These are phyloP conservation scores for Mnemiopsis leidyi DNA, from an alignment of 37 sponge, comb jelly and placozoan genomes.

Conservation along the genomic window DNA sequence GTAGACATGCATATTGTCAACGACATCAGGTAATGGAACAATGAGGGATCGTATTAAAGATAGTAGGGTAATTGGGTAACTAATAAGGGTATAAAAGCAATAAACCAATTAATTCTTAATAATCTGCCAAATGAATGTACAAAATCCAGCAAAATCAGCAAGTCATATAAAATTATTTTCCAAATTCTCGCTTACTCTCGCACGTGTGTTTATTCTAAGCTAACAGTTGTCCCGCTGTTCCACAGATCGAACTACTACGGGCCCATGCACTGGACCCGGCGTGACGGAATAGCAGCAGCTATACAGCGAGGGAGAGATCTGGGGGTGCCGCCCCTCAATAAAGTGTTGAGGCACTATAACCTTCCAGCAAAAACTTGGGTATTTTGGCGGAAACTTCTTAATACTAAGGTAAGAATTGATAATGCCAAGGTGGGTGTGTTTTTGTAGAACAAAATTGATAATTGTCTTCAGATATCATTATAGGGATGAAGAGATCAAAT, in stretches of 20 bases:
- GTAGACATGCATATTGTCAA: slow-evolving; percentile 88
- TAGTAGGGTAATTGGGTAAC: no score
- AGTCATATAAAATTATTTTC: neutral
- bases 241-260: slow-evolving; percentile 75
- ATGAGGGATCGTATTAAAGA: no score
- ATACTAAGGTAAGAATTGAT: no score
- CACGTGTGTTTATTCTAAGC: no score
- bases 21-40: slow-evolving; percentile 89
- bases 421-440: no score
- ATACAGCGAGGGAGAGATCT: slow-evolving; percentile 93
- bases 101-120: no score
- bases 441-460: no score
- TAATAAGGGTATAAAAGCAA: no score
- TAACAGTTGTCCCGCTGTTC: no score
- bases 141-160: neutral
- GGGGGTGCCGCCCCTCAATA: slow-evolving; percentile 89
- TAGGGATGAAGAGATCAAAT: no score
- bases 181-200: neutral
- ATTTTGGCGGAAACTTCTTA: no score
- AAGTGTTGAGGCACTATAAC: slow-evolving; percentile 79
- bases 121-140: neutral
- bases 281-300: slow-evolving; percentile 93
- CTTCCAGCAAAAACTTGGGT: slow-evolving; percentile 62
- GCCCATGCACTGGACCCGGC: slow-evolving; percentile 83
- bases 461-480: no score